Percentiles rank a stretch among this genome's conserved stretches.
phyloP scores from a whole-genome alignment of 2,888 invertebrate genomes.

The Agonopterix arenella region DNA sequence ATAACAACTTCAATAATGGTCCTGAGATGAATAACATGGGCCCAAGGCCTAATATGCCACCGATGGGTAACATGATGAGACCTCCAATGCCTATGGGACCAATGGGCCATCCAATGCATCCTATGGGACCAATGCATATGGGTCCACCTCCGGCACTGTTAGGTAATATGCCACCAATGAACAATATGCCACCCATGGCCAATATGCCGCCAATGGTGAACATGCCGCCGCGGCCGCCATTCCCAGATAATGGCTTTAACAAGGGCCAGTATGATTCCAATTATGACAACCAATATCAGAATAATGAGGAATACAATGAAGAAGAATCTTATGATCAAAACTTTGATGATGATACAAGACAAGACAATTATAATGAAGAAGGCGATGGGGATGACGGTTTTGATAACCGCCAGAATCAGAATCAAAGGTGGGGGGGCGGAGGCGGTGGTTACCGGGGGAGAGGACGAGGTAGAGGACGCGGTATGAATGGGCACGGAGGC shows the following conservation, averaged over 20 bases:
- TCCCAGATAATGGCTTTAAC: constrained; percentile 57
- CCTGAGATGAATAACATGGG: constrained; percentile 41
- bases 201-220: constrained; percentile 26
- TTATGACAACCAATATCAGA: constrained; percentile 53
- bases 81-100: constrained; percentile 15
- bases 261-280: constrained; percentile 52
- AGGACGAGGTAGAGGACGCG: constrained; percentile 58
- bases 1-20: constrained; percentile 49
- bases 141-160: constrained; percentile 8
- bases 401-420: constrained; percentile 32
- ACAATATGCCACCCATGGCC: constrained; percentile 35
- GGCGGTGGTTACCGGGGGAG: constrained; percentile 46
- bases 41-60: constrained; percentile 16
- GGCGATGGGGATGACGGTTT: constrained; percentile 39
- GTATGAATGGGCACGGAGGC: constrained; percentile 56
- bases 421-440: constrained; percentile 47
- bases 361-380: constrained; percentile 44
- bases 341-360: constrained; percentile 41
- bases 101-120: constrained; percentile 6
- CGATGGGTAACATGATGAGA: constrained; percentile 14
- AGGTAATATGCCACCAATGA: constrained; percentile 23
- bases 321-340: constrained; percentile 43
- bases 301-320: constrained; percentile 49
- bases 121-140: constrained; percentile 10
- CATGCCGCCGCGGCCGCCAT: constrained; percentile 38